Conservation (phyloP, 1,140 invertebrate species). For the Philaenus spumarius region DNA sequence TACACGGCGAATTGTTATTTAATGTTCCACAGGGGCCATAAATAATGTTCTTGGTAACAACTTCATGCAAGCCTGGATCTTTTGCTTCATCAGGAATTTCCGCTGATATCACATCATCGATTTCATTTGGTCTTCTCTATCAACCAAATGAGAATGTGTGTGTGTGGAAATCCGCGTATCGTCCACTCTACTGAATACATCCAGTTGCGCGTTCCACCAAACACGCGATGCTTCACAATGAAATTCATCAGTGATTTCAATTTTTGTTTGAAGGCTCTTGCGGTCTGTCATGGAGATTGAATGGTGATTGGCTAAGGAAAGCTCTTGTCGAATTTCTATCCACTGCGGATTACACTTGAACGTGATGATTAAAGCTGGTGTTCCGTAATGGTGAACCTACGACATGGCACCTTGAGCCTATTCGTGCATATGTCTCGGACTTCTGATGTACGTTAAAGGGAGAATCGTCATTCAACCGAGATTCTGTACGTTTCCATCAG, state of each 20-base stretch:
- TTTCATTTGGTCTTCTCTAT: slow-evolving; percentile 34
- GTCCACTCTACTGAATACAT: slow-evolving; percentile 44
- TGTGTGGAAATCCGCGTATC: slow-evolving; percentile 41
- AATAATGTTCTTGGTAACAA: slow-evolving; percentile 43
- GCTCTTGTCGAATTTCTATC: slow-evolving; percentile 33
- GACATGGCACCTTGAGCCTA: slow-evolving; percentile 44
- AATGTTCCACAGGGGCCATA: slow-evolving; percentile 46
- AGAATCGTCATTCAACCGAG: slow-evolving; percentile 28
- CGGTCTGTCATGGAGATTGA: slow-evolving; percentile 38
- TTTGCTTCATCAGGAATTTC: slow-evolving; percentile 39
- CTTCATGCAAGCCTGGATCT: slow-evolving; percentile 35
- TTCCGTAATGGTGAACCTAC: slow-evolving; percentile 42
- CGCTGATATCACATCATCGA: slow-evolving; percentile 31
- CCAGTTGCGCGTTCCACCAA: slow-evolving; percentile 35
- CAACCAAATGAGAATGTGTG: slow-evolving; percentile 35
- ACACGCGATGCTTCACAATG: slow-evolving; percentile 34
- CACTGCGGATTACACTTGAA: slow-evolving; percentile 44
- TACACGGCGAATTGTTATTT: slow-evolving; percentile 42
- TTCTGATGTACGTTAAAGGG: slow-evolving; percentile 38
- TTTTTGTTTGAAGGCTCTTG: too few species aligned
- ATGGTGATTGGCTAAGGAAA: slow-evolving; percentile 30
- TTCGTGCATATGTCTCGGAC: slow-evolving; percentile 43
- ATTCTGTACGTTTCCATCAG: slow-evolving; percentile 6
- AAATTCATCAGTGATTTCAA: too few species aligned
- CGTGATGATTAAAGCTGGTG: slow-evolving; percentile 30